These are phyloP conservation scores for Manis javanica DNA, from an alignment of 2,797 vertebrate species.

Conservation along the genomic window DNA sequence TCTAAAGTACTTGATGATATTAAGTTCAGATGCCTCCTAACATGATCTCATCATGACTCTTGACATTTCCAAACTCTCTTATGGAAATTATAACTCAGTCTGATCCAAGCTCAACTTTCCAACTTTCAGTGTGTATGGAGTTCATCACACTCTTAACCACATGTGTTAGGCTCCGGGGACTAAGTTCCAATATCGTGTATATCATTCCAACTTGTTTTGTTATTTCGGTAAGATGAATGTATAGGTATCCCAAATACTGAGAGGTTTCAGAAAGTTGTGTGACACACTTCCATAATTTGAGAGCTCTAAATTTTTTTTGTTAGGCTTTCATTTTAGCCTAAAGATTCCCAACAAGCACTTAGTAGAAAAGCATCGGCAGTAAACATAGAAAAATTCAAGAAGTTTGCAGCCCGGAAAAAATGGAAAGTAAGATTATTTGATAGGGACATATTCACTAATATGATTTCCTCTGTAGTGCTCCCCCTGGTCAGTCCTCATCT, in stretches of 20 bases:
- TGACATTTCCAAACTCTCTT: neutral
- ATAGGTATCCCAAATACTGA: neutral
- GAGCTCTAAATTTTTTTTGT: constrained; percentile 61
- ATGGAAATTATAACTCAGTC: neutral
- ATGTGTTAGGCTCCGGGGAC: neutral
- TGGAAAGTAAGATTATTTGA: constrained; percentile 94
- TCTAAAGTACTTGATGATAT: neutral
- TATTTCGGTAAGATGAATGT: neutral
- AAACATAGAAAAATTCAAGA: constrained; percentile 99
- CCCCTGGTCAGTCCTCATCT: neutral
- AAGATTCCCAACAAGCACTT: constrained; percentile 96
- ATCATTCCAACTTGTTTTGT: neutral
- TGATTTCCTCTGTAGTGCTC: neutral
- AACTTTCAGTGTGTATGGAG: neutral
- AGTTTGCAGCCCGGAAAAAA: constrained; percentile 97
- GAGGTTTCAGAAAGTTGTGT: neutral
- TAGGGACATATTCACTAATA: neutral
- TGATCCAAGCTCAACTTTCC: neutral
- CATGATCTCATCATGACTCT: neutral
- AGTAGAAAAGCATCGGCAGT: constrained; percentile 98
- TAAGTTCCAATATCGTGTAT: neutral
- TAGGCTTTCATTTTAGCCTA: constrained; percentile 90
- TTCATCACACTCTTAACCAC: neutral
- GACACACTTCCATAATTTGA: neutral
- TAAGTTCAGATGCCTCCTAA: neutral